Evolutionary conservation across 2,888 invertebrate genomes (phyloP), one percentile per base, ranked within the genome.

Genomic region (Drosophila yooni): DNA sequence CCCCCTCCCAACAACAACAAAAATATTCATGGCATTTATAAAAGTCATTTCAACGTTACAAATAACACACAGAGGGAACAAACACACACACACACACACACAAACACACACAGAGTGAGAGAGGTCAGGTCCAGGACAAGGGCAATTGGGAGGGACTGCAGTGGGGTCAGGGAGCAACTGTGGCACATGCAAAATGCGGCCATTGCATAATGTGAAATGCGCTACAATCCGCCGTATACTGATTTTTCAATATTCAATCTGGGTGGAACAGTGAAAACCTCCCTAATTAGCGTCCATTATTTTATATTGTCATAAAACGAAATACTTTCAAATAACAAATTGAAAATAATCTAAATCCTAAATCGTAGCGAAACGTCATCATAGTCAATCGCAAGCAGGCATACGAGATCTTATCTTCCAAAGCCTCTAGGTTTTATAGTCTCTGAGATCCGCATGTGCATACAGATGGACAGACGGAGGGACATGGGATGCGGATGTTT

Each of bases 21-120:
- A 58, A 60, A 83, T 84, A 85, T 88, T 88, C 85, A 88, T 88
- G 76, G 83, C 88, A 85, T 88, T 85, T 85, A 77, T 88, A 85
- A 88, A 88, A 85, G 85, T 88, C 88, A 83, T 85, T 85, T 81
- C 74, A 65, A 51, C 70, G 53, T 70, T 70, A 46, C 74, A 67
- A 60, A 63, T 62, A 63, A 62, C 51, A 54, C 46, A 34, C 56
- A 21, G 18, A 31, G 46, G 25, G 27, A 13, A 34, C 13, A 21
- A 33, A 21, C 21, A 25, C 31, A 31, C 18, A 51, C 8, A 31
- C 18, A 51, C 29, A 52, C n/a, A n/a, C 31, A 51, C 51, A 31
- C 27, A 61, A 52, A 11, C 34, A 33, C n/a, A 4, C 27, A 27
- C 40, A 27, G 43, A 33, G 40, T 10, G 15, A 33, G 58, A 33